A percentile compares a stretch with the other conserved stretches of the same genome.
Evolutionary conservation across 1,140 invertebrate genomes (phyloP).

Genomic region (Drosophila kanapiae): DNA sequence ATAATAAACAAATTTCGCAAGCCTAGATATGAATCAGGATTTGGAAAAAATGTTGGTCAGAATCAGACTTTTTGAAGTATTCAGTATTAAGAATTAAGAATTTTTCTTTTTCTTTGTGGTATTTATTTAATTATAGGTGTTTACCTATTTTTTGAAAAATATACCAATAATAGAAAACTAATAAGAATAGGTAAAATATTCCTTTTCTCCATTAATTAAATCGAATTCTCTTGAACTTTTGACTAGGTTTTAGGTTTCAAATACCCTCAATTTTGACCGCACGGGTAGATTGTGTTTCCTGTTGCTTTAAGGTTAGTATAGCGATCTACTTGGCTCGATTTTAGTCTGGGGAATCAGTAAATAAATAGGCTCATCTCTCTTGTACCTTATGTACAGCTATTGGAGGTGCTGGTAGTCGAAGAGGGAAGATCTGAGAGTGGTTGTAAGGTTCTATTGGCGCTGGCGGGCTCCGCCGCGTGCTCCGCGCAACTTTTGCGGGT

Average conservation of each 20-base stretch:
- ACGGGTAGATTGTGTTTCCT: conserved; percentile 1
- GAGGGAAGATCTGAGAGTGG: conserved; percentile 48
- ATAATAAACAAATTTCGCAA: not conserved
- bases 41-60: no score
- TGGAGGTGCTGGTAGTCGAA: conserved; percentile 62
- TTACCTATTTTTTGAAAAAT: no score
- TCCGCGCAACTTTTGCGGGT: conserved; percentile 85
- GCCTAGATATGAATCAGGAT: not conserved
- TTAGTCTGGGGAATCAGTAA: conserved; percentile 32
- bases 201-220: not conserved
- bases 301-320: conserved; percentile 49
- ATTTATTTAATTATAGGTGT: no score
- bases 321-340: conserved; percentile 36
- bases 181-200: not conserved
- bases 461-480: conserved; percentile 73
- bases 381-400: conserved; percentile 83
- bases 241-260: not conserved
- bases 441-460: conserved; percentile 71
- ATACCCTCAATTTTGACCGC: conserved; percentile 13
- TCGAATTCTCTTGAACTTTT: not conserved
- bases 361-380: conserved; percentile 31
- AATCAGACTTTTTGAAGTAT: not conserved
- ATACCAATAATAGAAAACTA: no score
- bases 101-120: no score
- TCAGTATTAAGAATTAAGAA: not conserved